Evolutionary conservation across 1,140 invertebrate genomes (phyloP).

Genomic region (Cryptotermes secundus): DNA sequence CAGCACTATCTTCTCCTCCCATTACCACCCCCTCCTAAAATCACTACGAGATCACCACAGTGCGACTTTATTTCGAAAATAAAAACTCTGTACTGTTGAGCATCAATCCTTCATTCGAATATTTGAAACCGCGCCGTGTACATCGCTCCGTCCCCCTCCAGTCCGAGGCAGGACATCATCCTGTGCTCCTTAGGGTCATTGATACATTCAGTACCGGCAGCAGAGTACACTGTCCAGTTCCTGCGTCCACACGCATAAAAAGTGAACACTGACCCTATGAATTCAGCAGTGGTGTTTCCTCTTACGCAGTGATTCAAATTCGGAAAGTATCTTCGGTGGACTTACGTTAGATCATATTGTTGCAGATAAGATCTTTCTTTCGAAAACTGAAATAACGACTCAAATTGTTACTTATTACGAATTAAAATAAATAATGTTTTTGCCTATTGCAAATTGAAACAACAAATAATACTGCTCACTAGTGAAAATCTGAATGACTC

Average conservation of each 20-base stretch:
- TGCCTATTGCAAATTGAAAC: too few relatives aligned
- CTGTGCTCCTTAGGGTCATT: background rate
- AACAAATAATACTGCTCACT: too few relatives aligned
- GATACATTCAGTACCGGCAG: background rate
- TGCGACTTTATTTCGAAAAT: constrained; percentile 4
- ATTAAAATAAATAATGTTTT: too few relatives aligned
- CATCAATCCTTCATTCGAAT: background rate
- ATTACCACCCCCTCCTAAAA: background rate
- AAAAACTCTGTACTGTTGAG: background rate
- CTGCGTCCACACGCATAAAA: too few relatives aligned
- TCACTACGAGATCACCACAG: background rate
- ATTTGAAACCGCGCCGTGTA: background rate
- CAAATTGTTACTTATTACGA: too few relatives aligned
- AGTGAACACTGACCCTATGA: background rate
- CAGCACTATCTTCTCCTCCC: background rate
- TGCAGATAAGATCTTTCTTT: too few relatives aligned
- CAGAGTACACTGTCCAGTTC: too few relatives aligned
- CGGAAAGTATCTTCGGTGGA: background rate
- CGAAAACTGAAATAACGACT: too few relatives aligned
- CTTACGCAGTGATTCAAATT: background rate
- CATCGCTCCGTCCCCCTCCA: background rate
- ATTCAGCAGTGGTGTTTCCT: background rate
- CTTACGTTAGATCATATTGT: too few relatives aligned
- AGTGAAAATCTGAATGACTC: too few relatives aligned
- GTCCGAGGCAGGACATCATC: background rate